phyloP scores from a whole-genome alignment of 2,888 invertebrate genomes.

The Lucinisca nassula region DNA sequence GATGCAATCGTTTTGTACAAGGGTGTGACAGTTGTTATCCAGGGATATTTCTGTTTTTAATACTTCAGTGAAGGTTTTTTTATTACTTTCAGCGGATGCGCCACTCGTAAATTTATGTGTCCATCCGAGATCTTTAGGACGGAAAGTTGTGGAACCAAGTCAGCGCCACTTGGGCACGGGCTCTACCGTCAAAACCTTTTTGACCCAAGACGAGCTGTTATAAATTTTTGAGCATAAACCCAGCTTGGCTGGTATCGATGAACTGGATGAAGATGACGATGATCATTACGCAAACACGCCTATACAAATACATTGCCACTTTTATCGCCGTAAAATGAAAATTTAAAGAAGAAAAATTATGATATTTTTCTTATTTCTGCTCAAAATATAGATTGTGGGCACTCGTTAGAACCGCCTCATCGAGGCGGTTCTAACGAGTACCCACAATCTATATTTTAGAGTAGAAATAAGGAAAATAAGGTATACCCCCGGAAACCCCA shows the following conservation, averaged over 20 bases:
- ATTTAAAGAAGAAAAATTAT: no score
- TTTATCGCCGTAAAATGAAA: no score
- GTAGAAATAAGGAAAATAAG: no score
- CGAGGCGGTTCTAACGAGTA: no score
- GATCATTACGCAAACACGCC: no score
- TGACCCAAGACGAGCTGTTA: slow-evolving; percentile 70
- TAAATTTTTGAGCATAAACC: slow-evolving; percentile 32
- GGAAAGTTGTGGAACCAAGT: slow-evolving; percentile 54
- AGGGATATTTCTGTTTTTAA: not conserved
- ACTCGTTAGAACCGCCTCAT: no score
- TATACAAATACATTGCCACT: no score
- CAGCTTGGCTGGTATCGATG: slow-evolving; percentile 48
- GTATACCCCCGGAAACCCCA: no score
- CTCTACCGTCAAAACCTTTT: slow-evolving; percentile 75
- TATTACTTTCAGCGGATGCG: slow-evolving; percentile 9
- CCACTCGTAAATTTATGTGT: slow-evolving; percentile 44
- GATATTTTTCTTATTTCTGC: no score
- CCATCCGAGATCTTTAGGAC: slow-evolving; percentile 42
- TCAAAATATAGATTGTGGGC: no score
- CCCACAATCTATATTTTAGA: no score
- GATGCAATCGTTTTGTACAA: not conserved
- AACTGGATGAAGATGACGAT: not conserved
- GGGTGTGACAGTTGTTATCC: not conserved
- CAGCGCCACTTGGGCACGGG: slow-evolving; percentile 72
- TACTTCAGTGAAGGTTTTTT: not conserved